Percentiles rank a stretch among this genome's conserved stretches.
These are phyloP conservation scores for Anastrepha ludens DNA, from an alignment of 1,140 invertebrate genomes.

Conservation along the genomic window DNA sequence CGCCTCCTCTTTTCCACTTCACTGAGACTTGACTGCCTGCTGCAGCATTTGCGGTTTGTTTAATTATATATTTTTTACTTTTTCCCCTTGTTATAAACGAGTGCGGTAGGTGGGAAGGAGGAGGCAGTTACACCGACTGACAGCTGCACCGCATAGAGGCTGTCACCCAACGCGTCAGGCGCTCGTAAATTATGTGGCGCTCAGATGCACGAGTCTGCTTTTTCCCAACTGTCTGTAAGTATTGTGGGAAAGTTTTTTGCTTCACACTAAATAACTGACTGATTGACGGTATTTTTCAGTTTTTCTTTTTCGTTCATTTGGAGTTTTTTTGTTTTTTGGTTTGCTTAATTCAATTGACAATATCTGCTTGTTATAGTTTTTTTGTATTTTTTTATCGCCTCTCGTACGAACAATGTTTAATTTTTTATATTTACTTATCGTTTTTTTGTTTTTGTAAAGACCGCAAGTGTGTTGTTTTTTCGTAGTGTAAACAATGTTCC, in stretches of 20 bases:
- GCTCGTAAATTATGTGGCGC: constrained; percentile 50
- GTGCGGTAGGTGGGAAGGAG: not conserved
- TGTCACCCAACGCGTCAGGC: constrained; percentile 18
- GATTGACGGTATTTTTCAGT: not conserved
- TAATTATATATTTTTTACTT: constrained; percentile 30
- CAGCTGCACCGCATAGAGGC: constrained; percentile 26
- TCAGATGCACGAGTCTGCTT: constrained; percentile 28
- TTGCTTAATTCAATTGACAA: constrained; percentile 4
- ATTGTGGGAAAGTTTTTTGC: constrained; percentile 44
- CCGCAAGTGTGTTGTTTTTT: not conserved
- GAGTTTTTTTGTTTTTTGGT: not conserved
- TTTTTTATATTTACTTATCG: not conserved
- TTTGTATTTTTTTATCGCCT: not conserved
- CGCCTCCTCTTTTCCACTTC: not conserved
- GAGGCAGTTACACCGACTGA: not conserved
- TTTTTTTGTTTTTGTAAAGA: not conserved
- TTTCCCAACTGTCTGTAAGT: not conserved
- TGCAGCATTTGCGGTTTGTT: not conserved
- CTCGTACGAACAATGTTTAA: too few relatives aligned
- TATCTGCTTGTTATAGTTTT: constrained; percentile 19
- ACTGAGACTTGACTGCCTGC: not conserved
- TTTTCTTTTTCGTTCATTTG: not conserved
- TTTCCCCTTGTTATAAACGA: not conserved
- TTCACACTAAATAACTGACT: constrained; percentile 29
- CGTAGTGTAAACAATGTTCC: not conserved